A percentile compares a stretch with the other conserved stretches of the same genome.
phyloP scores from a whole-genome alignment of 2,797 vertebrate genomes.

The Syndactyla subalaris region DNA sequence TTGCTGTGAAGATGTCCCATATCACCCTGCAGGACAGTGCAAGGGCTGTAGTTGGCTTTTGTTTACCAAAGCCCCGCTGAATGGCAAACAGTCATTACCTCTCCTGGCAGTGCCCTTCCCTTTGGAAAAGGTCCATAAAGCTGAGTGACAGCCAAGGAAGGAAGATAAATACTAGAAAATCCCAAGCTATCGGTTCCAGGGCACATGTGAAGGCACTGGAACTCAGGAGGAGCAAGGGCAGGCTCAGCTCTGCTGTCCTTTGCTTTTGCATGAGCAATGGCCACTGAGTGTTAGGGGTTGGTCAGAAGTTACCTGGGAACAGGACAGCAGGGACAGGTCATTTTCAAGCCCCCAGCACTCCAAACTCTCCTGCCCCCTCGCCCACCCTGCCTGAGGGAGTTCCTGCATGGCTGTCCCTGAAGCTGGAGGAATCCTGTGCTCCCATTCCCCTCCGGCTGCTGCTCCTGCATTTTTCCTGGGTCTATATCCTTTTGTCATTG shows the following conservation, averaged over 20 bases:
- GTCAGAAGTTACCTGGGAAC: neutral
- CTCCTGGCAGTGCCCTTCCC: neutral
- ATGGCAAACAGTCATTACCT: neutral
- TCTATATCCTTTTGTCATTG: neutral
- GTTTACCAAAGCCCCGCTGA: neutral
- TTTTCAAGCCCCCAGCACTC: neutral
- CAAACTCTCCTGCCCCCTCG: rapidly evolving
- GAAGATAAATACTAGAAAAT: neutral
- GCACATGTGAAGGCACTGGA: neutral
- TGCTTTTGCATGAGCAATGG: neutral
- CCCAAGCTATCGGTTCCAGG: neutral
- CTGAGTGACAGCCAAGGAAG: neutral
- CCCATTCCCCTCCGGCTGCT: neutral
- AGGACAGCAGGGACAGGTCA: neutral
- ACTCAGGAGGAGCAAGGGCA: neutral
- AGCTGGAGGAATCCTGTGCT: neutral
- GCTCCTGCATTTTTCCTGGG: neutral
- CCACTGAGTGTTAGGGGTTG: neutral
- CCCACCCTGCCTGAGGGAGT: neutral
- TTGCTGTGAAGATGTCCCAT: neutral
- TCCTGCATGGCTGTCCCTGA: slow-evolving; percentile 2
- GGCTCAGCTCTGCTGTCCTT: neutral
- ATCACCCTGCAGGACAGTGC: neutral
- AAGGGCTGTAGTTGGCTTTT: neutral
- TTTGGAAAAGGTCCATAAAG: neutral